Base-by-base conservation (phyloP, 1,140 invertebrate species). In the Marisa cornuarietis region DNA sequence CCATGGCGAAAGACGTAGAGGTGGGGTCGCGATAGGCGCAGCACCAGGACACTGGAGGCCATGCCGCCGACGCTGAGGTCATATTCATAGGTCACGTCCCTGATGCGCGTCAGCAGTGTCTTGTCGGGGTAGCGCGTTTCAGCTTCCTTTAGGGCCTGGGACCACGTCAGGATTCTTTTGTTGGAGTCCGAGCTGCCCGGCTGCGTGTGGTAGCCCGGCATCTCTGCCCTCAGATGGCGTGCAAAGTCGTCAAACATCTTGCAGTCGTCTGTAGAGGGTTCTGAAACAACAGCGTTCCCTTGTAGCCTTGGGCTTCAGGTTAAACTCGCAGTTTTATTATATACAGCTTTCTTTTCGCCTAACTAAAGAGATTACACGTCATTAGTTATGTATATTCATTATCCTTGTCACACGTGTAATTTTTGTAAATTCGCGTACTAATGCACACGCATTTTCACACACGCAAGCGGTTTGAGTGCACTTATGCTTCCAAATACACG, bases 31-130 rank as follows among this genome's bases (percentile, higher is more conserved):
- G 66, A 22, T 49, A 79, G 49, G 1, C 71, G 71, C n/a, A 51
- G 58, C 9, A 79, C 58, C 54, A 79, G 54, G 16, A 77, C 63
- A 20, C 26, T 68, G 62, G 63, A 69, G 63, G 76, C 68, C 76
- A 77, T 77, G 20, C 22, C 6, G 42, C 51, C 22, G 13, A 63
- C 61, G 49, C 66, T 63, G 0, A 79, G 31, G 71, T 79, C 61
- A 26, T 66, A 52, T 58, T 72, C 62, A 24, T 31, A 14, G 42
- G 66, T 63, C 62, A 74, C 71, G 71, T 79, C 71, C 24, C 42
- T 20, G 58, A 74, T 58, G 20, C 65, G 69, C 52, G 71, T 74
- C n/a, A 79, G 24, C 52, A 79, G 49, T 10, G 6, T 13, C 51
- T 74, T 79, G 71, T 66, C 71, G 42, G 71, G 78, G 52, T 73